phyloP scores from a whole-genome alignment of 2,113 vertebrate genomes.

The Nycticryphes semicollaris region DNA sequence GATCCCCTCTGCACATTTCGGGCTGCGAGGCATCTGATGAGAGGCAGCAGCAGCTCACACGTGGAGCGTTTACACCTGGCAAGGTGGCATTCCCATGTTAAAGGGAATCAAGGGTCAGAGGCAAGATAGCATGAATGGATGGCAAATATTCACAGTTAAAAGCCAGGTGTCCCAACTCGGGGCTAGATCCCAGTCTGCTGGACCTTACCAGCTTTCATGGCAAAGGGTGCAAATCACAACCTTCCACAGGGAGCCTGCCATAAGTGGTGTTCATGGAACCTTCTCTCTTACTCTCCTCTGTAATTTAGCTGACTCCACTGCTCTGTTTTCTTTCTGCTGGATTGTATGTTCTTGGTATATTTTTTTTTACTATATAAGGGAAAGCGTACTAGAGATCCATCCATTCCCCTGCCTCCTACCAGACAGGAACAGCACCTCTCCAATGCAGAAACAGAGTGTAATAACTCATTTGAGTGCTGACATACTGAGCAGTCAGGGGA shows the following conservation, averaged over 20 bases:
- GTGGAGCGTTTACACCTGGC: neutral
- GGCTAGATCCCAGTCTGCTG: neutral
- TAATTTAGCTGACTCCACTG: neutral
- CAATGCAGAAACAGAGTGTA: neutral
- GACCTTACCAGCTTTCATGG: neutral
- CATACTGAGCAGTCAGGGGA: neutral
- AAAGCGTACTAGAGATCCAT: neutral
- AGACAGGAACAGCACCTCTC: constrained; percentile 45
- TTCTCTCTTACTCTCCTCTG: neutral
- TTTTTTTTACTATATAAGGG: constrained; percentile 59
- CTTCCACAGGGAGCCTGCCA: neutral
- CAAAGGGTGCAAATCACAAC: neutral
- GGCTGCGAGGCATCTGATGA: neutral
- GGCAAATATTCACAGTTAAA: neutral
- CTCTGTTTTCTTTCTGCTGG: neutral
- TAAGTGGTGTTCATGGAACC: neutral
- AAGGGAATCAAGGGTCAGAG: neutral
- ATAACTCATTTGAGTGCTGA: neutral
- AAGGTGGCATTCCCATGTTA: neutral
- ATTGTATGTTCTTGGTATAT: neutral
- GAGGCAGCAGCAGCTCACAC: neutral
- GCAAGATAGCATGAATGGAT: neutral
- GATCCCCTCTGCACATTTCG: neutral
- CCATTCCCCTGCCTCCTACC: neutral
- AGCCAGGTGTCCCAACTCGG: neutral